A percentile compares a stretch with the other conserved stretches of the same genome.
Conservation (phyloP, 2,888 invertebrate species). For the Penaeus monodon region DNA sequence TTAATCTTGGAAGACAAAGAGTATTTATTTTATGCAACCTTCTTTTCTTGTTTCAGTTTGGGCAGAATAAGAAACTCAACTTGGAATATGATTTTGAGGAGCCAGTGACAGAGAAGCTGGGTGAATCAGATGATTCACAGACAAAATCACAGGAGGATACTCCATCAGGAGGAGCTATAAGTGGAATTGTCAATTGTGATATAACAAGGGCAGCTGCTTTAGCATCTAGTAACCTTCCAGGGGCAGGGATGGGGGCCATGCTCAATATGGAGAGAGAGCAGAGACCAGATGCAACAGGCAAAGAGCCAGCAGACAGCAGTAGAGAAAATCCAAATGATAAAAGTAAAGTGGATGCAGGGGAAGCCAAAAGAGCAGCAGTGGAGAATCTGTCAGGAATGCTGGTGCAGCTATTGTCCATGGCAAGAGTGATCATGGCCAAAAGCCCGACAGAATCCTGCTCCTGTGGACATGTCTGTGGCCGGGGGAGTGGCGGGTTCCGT, state of each 20-base stretch:
- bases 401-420: slow-evolving; percentile 47
- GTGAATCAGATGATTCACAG: neutral
- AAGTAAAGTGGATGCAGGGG: no score
- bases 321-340: no score
- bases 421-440: slow-evolving; percentile 26
- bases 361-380: slow-evolving; percentile 11
- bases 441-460: slow-evolving; percentile 33
- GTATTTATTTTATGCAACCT: neutral
- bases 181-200: no score
- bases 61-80: slow-evolving; percentile 51
- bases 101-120: neutral
- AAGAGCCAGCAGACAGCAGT: no score
- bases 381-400: slow-evolving; percentile 56
- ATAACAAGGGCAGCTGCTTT: neutral
- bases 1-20: neutral
- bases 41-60: slow-evolving; percentile 54
- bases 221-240: neutral
- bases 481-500: slow-evolving; percentile 14
- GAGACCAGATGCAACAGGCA: no score
- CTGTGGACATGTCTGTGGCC: slow-evolving; percentile 51
- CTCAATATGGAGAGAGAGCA: neutral
- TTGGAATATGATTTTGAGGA: slow-evolving; percentile 64
- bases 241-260: neutral
- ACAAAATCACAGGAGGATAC: neutral
- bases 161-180: neutral